phyloP scores from a whole-genome alignment of 2,797 vertebrate species.

The Anabacerthia variegaticeps region DNA sequence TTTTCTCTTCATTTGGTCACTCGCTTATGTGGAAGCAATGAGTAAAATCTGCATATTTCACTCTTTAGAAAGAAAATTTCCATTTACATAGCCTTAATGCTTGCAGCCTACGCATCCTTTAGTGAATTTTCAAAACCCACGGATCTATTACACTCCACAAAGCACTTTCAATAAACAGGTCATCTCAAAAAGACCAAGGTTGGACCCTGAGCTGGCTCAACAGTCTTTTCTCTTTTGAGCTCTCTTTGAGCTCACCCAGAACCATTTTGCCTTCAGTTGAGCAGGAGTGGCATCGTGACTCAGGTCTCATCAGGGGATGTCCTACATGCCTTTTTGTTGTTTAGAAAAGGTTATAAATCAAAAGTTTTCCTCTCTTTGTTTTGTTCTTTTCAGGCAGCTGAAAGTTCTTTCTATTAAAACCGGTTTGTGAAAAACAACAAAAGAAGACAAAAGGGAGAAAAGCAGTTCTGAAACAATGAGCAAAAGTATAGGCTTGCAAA shows the following conservation, averaged over 20 bases:
- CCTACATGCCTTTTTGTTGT: neutral
- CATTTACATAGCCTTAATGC: neutral
- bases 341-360: neutral
- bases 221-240: neutral
- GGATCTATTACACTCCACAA: neutral
- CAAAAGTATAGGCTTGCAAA: neutral
- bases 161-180: neutral
- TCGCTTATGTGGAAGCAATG: slow-evolving; percentile 34
- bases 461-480: neutral
- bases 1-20: slow-evolving; percentile 62
- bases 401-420: neutral
- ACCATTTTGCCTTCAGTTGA: neutral
- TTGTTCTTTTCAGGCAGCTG: neutral
- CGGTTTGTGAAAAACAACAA: neutral
- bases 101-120: neutral
- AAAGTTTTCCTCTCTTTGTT: neutral
- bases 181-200: neutral
- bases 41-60: slow-evolving; percentile 53
- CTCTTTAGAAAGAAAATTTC: neutral
- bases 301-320: neutral
- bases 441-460: neutral
- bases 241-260: neutral
- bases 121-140: neutral
- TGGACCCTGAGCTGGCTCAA: neutral
- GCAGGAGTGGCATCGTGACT: neutral